Evolutionary conservation across 2,888 invertebrate species (phyloP).

Genomic region (Bugulina stolonifera): DNA sequence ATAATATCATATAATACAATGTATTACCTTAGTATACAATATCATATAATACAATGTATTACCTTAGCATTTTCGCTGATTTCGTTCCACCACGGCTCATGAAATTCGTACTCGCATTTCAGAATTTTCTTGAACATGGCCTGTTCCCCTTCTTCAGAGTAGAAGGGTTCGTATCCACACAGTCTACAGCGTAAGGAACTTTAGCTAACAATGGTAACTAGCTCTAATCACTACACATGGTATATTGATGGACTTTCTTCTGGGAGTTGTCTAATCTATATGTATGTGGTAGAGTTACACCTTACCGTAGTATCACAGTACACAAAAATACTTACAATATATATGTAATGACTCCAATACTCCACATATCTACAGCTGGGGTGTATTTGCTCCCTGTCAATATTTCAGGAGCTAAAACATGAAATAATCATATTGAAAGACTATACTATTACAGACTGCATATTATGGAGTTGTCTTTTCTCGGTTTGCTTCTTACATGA

Average conservation of each 20-base stretch:
- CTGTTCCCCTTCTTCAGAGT: slow-evolving; percentile 40
- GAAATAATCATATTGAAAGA: no score
- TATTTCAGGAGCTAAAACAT: slow-evolving; percentile 47
- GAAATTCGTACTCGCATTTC: slow-evolving; percentile 46
- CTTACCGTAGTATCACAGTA: no score
- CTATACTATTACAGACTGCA: no score
- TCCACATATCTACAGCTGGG: slow-evolving; percentile 48
- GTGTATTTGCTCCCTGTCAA: slow-evolving; percentile 38
- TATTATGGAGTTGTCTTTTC: no score
- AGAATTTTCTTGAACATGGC: slow-evolving; percentile 49
- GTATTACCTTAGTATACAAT: no score
- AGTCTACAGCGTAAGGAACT: slow-evolving; percentile 36
- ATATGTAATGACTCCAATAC: slow-evolving; percentile 50
- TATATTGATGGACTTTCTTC: no score
- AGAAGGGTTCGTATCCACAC: slow-evolving; percentile 53
- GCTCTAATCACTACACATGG: no score
- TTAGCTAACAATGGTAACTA: no score
- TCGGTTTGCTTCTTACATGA: no score
- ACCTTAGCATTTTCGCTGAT: slow-evolving; percentile 51
- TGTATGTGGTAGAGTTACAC: no score
- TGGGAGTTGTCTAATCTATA: no score
- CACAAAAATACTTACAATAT: slow-evolving; percentile 49
- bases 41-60: slow-evolving; percentile 1
- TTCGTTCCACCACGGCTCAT: slow-evolving; percentile 48
- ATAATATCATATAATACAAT: no score